Evolutionary conservation across 2,113 vertebrate genomes (phyloP), one percentile per base, ranked within the genome.

Genomic region (Malurus cyaneus): DNA sequence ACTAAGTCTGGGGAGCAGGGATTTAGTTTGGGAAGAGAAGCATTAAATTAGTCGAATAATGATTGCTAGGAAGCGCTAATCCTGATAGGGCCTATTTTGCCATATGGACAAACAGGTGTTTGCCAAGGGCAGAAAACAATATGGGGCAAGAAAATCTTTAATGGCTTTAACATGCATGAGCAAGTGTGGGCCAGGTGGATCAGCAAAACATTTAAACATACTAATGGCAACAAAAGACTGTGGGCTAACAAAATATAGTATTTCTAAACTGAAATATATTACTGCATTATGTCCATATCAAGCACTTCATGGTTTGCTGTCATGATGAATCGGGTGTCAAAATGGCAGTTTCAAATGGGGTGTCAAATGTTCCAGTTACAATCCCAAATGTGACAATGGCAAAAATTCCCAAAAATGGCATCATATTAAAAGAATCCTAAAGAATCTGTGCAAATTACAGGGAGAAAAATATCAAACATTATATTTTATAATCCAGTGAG

Each of bases 71-170:
- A 81, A 87, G 31, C 3, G 18, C 21, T 93, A 41, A 66, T 53
- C 14, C 31, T 82, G 13, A 65, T 21, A 67, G 16, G 12, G 23
- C 6, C 46, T 82, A 7, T 67, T 69, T 36, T 80, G 57, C 61
- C 92, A 90, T 88, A 86, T 62, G 90, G 59, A 53, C 29, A 82
- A 95, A 57, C 96, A 95, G 92, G 87, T 96, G 85, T 94, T 96
- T 86, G 88, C 88, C 76, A 88, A 65, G 71, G 79, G 82, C 90
- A 86, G 62, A 62, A 92, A 94, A 87, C 57, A 88, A 92, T 80
- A 88, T 50, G 50, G 50, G 70, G 62, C 59, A 88, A 92, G 54
- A 85, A 82, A 82, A 59, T 29, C 8, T 88, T 92, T 80, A 80
- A 80, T 76, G 47, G 36, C 12, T 90, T 89, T 85, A 82, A 29